A percentile compares a stretch with the other conserved stretches of the same genome.
Conservation (phyloP, 2,113 vertebrate genomes). For the Tonatia bakeri region DNA sequence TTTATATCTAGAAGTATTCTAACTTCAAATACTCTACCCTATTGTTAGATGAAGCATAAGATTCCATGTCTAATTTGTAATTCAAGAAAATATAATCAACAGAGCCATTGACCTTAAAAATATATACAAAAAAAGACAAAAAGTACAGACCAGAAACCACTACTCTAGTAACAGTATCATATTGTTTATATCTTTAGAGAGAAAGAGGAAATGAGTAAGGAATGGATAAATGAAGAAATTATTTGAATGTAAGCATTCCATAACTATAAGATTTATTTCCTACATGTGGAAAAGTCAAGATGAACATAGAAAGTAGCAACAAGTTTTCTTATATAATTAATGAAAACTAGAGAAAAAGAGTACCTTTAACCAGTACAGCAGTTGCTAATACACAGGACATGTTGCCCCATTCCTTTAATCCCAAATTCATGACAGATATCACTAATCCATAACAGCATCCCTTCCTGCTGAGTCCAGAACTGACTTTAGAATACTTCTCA, state of each 20-base stretch:
- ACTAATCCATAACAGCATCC: not conserved
- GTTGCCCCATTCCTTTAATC: not conserved
- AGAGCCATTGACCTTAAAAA: not conserved
- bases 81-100: not conserved
- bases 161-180: not conserved
- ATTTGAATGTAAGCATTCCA: not conserved
- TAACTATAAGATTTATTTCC: not conserved
- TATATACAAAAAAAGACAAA: not conserved
- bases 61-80: not conserved
- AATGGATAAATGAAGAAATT: constrained; percentile 1
- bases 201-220: not conserved
- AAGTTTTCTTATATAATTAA: not conserved
- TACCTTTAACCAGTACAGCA: not conserved
- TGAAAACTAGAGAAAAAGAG: not conserved
- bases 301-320: not conserved
- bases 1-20: not conserved
- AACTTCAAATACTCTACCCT: not conserved
- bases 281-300: not conserved
- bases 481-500: not conserved
- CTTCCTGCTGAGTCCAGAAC: constrained; percentile 8
- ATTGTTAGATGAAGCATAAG: not conserved
- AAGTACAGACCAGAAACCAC: not conserved
- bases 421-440: constrained; percentile 1
- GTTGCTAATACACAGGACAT: not conserved
- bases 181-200: not conserved